Base-by-base conservation (phyloP, 2,888 invertebrate genomes). In the Trachelus troglodyta region DNA sequence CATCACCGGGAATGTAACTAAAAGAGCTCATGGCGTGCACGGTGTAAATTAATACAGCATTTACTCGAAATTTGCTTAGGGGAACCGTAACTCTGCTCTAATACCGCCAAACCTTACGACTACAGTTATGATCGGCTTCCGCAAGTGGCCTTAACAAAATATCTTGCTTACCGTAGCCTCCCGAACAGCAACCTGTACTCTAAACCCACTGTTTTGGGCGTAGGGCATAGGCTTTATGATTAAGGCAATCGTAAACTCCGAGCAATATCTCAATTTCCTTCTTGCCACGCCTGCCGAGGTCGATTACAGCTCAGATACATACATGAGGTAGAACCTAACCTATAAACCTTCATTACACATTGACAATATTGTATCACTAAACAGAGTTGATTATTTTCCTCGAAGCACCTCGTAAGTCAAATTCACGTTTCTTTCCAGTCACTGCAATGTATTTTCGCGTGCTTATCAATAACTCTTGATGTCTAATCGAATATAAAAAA, bases 231-330 rank as follows among this genome's bases (percentile, higher is more conserved):
- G 56, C 56, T 85, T 85, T 85, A 83, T 80, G 81, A 81, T 84
- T 85, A 83, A 83, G 81, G 83, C 81, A 85, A 83, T 85, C 86
- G 82, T 85, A 85, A 85, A 76, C 37, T 77, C 76, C 75, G 85
- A 83, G 83, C 81, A 79, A 79, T 71, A 75, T 69, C 35, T 33
- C 35, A 33, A 34, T 11, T 75, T 69, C 23, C 76, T 33, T 30
- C 37, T 56, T 56, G 56, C 23, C 23, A 56, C 56, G 9, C 56
- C 23, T 56, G 23, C 23, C 56, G 56, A 23, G 9, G 56, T 56
- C 56, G 56, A 56, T 23, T 56, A 56, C 56, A 56, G 56, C 56
- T 23, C 1, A 9, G 56, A 56, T 56, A 56, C 40, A 23, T 40
- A 6, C 56, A 15, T 9, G 9, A 23, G 56, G 23, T 23, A 23